Evolutionary conservation across 2,797 vertebrate species (phyloP).

Genomic region (Pelobates cultripes): DNA sequence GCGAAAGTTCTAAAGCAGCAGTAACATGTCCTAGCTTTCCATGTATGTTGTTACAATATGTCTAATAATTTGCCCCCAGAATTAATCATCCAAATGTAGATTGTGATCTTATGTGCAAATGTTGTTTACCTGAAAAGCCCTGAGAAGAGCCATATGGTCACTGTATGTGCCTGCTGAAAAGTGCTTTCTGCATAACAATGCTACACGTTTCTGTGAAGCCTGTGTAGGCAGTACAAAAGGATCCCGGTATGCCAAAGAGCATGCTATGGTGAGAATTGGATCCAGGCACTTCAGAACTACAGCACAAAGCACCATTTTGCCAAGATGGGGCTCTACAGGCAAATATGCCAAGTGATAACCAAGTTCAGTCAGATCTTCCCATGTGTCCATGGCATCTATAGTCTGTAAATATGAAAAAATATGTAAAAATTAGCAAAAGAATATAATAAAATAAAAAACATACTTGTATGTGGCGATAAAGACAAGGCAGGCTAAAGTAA

Average conservation of each 20-base stretch:
- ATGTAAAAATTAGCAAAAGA: not conserved
- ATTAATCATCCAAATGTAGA: too few species aligned
- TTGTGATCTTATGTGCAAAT: too few species aligned
- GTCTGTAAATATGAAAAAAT: constrained; percentile 66
- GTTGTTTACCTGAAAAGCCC: constrained; percentile 89
- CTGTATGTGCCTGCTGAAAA: constrained; percentile 88
- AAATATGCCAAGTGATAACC: constrained; percentile 92
- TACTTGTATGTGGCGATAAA: too few species aligned
- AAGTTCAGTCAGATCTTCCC: constrained; percentile 91
- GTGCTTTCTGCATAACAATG: constrained; percentile 82
- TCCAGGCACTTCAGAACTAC: constrained; percentile 93
- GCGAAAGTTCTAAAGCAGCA: too few species aligned
- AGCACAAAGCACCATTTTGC: constrained; percentile 94
- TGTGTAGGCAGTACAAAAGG: constrained; percentile 88
- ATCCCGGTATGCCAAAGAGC: constrained; percentile 88
- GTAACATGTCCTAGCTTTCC: too few species aligned
- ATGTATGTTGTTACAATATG: too few species aligned
- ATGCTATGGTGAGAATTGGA: constrained; percentile 93
- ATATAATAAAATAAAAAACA: too few species aligned
- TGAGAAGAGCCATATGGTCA: constrained; percentile 94
- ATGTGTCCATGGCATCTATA: constrained; percentile 90
- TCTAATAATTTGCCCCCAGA: too few species aligned
- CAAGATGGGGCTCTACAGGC: constrained; percentile 91
- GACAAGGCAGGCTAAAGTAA: too few species aligned
- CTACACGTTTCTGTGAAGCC: constrained; percentile 84